Base-by-base conservation (phyloP, 1,140 invertebrate genomes). In the Spodoptera litura region DNA sequence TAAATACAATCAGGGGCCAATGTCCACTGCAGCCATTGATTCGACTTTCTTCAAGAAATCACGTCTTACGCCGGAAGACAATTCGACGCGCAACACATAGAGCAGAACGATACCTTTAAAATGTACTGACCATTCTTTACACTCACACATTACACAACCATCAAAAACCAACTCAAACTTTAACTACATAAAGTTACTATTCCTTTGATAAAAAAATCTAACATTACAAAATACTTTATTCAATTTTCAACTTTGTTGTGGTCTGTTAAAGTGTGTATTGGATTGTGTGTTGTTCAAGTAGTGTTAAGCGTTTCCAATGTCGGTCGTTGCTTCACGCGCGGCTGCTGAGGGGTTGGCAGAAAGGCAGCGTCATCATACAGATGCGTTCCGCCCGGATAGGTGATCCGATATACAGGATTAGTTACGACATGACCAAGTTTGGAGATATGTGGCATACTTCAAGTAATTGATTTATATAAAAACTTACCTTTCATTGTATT, bases 21-120 rank as follows among this genome's bases (percentile, higher is more conserved):
- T 85, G 92, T 92, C 92, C 92, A 93, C 83, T 80, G 85, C 87
- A 86, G 82, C 89, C 89, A 91, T 91, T 90, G 89, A 94, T 91
- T 89, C 87, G 85, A 87, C 91, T 94, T 94, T 94, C 92, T 93
- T 93, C 81, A 89, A 93, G 92, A 93, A 93, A 94, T 94, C 92
- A 94, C 91, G 92, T 94, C 89, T 84, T 73, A 86, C 86, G 85
- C 92, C 91, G 92, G 92, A 94, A 93, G 91, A 91, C 91, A 85
- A 94, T 94, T 93, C 91, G 92, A 87, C 85, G 79, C 91, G 92
- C 84, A 85, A 80, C 86, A 86, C 85, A 80, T 83, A 68, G 86
- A 92, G 89, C 89, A 91, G 86, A 91, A 93, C 91, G 86, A 64
- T 85, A 78, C 25, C 81, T 85, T 73, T 78, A 81, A 83, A 44